Evolutionary conservation across 2,113 vertebrate genomes (phyloP).

Genomic region (Collichthys lucidus): DNA sequence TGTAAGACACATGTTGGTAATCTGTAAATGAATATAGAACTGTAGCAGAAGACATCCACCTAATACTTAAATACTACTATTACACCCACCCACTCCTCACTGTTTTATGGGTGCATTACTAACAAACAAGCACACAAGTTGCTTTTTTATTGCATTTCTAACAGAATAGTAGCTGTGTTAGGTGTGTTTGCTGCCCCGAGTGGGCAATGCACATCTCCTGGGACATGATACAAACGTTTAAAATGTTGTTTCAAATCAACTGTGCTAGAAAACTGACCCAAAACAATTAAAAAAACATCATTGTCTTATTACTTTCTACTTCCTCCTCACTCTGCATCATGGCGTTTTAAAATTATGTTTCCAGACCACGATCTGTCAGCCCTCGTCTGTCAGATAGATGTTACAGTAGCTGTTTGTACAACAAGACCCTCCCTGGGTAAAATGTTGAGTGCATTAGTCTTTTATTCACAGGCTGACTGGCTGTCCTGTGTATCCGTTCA

Average conservation of each 20-base stretch:
- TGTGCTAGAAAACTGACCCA: constrained; percentile 9
- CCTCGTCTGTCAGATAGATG: background rate
- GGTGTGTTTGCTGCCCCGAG: background rate
- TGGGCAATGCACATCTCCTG: background rate
- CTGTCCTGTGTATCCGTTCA: constrained; percentile 32
- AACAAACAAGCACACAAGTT: background rate
- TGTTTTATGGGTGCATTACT: constrained; percentile 6
- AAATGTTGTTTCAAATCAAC: background rate
- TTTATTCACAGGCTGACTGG: constrained; percentile 20
- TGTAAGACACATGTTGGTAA: background rate
- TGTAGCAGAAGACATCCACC: background rate
- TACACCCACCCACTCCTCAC: background rate
- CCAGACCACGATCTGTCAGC: constrained; percentile 47
- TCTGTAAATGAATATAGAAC: background rate
- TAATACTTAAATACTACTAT: no score
- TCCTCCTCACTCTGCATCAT: background rate
- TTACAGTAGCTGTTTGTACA: constrained; percentile 36
- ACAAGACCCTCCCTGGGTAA: constrained; percentile 35
- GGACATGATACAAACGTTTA: background rate
- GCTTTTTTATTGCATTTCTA: background rate
- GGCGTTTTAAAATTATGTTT: constrained; percentile 3
- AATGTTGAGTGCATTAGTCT: constrained; percentile 26
- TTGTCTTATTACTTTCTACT: constrained; percentile 21
- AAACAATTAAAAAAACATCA: constrained; percentile 13
- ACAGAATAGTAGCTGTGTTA: background rate